These are phyloP conservation scores for Mus minutoides DNA, from an alignment of 2,797 vertebrate genomes.

Conservation along the genomic window DNA sequence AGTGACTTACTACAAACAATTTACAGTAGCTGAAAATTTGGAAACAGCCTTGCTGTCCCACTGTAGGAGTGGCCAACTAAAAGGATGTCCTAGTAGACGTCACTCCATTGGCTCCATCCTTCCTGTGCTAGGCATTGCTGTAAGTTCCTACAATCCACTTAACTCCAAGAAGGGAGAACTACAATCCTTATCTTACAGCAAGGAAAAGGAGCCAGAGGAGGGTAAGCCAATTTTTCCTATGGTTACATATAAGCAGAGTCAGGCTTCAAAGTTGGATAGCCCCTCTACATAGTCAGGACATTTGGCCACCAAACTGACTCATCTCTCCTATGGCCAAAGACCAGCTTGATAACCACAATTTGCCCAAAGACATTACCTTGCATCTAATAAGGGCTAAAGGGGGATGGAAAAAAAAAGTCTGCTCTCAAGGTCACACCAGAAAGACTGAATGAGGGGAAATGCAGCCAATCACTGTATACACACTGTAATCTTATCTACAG, in stretches of 20 bases:
- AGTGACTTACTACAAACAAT: slow-evolving; percentile 43
- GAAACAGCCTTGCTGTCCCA: slow-evolving; percentile 15
- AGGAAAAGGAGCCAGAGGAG: slow-evolving; percentile 16
- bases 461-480: neutral
- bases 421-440: neutral
- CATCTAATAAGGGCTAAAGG: neutral
- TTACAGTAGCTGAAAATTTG: neutral
- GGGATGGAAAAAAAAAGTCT: slow-evolving; percentile 15
- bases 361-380: neutral
- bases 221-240: neutral
- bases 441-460: neutral
- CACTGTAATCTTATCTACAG: slow-evolving; percentile 1
- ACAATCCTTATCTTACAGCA: slow-evolving; percentile 2
- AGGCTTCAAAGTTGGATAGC: slow-evolving; percentile 31
- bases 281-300: neutral
- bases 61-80: neutral
- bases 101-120: fast-evolving
- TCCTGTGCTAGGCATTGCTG: neutral
- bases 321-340: neutral
- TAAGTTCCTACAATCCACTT: slow-evolving; percentile 18
- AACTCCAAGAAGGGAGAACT: neutral
- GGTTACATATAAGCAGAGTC: neutral
- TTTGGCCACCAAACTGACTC: neutral
- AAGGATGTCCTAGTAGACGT: neutral
- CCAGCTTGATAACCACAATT: neutral